phyloP scores from a whole-genome alignment of 1,140 invertebrate genomes.

The Cotesia glomerata region DNA sequence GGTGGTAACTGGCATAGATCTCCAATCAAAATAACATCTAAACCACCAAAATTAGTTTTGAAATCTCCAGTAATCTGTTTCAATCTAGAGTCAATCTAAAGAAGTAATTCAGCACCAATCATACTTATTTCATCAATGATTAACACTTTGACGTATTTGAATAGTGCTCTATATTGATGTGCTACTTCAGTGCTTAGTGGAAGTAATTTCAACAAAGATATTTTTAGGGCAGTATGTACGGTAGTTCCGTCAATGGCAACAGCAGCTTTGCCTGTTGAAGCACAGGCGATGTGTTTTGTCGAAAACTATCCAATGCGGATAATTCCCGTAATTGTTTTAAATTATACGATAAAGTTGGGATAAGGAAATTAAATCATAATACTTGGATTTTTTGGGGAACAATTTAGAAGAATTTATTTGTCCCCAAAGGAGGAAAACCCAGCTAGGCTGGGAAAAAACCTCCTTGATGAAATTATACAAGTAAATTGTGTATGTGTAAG shows the following conservation, averaged over 20 bases:
- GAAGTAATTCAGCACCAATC: conserved; percentile 41
- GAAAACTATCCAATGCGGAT: no score
- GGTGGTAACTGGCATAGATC: conserved; percentile 36
- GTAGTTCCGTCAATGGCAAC: conserved; percentile 44
- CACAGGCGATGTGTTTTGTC: no score
- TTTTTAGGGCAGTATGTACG: no score
- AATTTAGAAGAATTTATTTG: no score
- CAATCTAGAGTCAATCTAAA: conserved; percentile 41
- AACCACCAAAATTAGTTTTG: conserved; percentile 36
- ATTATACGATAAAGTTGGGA: no score
- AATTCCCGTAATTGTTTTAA: no score
- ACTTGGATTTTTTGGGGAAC: no score
- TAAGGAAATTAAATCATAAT: no score
- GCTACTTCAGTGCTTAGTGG: conserved; percentile 30
- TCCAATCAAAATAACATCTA: conserved; percentile 38
- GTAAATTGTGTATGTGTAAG: no score
- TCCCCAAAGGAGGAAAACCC: no score
- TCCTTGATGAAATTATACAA: no score
- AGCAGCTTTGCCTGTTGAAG: conserved; percentile 49
- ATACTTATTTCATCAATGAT: conserved; percentile 55
- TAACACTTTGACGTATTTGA: conserved; percentile 42
- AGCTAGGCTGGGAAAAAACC: no score
- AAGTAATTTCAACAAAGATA: conserved; percentile 17
- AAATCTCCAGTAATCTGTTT: conserved; percentile 46
- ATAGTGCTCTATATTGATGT: conserved; percentile 32